Evolutionary conservation across 23 tunicate species (phyloP).

Genomic region (Halocynthia aurantium): DNA sequence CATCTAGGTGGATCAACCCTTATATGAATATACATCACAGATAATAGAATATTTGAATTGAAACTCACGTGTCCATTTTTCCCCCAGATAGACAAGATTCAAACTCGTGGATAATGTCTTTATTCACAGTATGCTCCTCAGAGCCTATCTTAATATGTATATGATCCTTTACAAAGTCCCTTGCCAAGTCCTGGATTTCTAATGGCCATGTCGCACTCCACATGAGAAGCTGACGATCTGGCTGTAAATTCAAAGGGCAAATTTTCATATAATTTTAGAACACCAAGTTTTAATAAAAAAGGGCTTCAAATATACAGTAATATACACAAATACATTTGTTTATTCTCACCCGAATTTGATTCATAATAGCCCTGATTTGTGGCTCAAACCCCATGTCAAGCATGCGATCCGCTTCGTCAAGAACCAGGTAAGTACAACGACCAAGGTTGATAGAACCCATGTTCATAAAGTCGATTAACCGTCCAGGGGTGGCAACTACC

Average conservation of each 20-base stretch:
- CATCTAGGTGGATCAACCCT: background rate
- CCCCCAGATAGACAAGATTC: constrained; percentile 16
- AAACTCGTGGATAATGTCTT: constrained; percentile 61
- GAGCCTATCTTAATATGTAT: constrained; percentile 73
- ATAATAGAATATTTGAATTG: background rate
- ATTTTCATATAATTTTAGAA: background rate
- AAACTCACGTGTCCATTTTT: constrained; percentile 30
- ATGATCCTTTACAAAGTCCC: constrained; percentile 40
- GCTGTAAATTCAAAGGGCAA: constrained; percentile 12
- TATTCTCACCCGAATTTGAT: constrained; percentile 51
- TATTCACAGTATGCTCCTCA: constrained; percentile 60
- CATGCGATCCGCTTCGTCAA: constrained; percentile 99
- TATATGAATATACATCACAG: background rate
- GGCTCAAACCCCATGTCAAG: constrained; percentile 99
- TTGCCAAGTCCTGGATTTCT: constrained; percentile 64
- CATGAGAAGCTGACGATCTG: constrained; percentile 96
- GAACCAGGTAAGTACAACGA: constrained; percentile 58
- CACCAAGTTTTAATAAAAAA: background rate
- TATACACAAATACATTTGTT: background rate
- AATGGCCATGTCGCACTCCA: constrained; percentile 99
- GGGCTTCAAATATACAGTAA: background rate
- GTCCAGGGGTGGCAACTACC: constrained; percentile 70
- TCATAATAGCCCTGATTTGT: constrained; percentile 65
- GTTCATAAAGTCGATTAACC: constrained; percentile 66
- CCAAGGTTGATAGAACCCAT: constrained; percentile 30